Evolutionary conservation across 2,888 invertebrate species (phyloP).

Genomic region (Julus scandinavius): DNA sequence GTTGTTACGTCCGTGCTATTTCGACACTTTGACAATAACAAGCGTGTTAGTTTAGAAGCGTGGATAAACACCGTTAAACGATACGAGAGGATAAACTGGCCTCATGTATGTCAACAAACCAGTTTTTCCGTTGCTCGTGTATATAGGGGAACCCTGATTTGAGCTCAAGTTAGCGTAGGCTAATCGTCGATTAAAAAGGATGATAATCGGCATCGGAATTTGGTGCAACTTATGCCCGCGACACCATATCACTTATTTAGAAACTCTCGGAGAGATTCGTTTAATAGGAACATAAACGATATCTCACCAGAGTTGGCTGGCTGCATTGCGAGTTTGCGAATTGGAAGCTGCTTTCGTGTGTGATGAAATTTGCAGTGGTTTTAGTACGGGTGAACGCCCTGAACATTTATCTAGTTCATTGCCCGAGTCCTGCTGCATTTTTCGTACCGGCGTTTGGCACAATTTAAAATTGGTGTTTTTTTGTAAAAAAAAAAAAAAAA

Average conservation of each 20-base stretch:
- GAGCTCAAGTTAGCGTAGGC: neutral
- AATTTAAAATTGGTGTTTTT: neutral
- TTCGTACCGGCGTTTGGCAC: neutral
- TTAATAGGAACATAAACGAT: neutral
- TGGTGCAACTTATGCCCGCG: neutral
- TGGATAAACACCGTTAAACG: neutral
- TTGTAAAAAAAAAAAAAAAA: neutral
- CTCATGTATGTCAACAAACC: neutral
- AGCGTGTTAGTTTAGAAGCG: neutral
- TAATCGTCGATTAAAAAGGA: neutral
- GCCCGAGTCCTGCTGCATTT: neutral
- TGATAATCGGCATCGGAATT: neutral
- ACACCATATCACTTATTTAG: no score
- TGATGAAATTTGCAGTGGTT: neutral
- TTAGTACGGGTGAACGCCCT: neutral
- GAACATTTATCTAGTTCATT: neutral
- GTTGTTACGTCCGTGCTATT: neutral
- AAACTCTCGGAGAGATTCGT: neutral
- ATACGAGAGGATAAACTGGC: neutral
- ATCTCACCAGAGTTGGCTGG: neutral
- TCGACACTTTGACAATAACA: neutral
- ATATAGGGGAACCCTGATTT: neutral
- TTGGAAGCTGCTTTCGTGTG: neutral
- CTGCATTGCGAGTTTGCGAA: neutral
- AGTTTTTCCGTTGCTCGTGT: neutral